Evolutionary conservation across 2,888 invertebrate genomes (phyloP).

Genomic region (Diachrysia chrysitis): DNA sequence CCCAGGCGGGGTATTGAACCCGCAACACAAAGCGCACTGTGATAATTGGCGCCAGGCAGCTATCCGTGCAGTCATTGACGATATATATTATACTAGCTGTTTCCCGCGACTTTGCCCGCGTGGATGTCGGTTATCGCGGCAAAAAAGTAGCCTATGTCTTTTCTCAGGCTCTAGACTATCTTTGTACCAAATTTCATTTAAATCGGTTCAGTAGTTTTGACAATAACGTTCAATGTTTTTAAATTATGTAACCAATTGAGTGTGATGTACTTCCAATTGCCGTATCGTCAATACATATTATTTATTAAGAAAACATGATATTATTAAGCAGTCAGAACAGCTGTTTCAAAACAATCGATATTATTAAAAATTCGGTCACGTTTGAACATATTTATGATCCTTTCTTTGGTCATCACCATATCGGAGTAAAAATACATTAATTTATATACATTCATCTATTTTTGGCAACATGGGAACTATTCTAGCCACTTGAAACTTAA

Average conservation of each 20-base stretch:
- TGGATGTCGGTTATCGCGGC: too few relatives aligned
- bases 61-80: too few relatives aligned
- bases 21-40: too few relatives aligned
- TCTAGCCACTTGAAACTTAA: conserved; percentile 62
- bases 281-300: neutral
- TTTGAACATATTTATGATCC: conserved; percentile 33
- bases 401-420: conserved; percentile 49
- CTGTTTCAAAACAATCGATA: conserved; percentile 31
- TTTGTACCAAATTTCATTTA: too few relatives aligned
- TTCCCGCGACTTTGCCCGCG: too few relatives aligned
- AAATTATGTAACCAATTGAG: neutral
- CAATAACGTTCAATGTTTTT: too few relatives aligned
- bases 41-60: too few relatives aligned
- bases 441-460: conserved; percentile 61
- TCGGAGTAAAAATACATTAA: conserved; percentile 46
- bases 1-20: too few relatives aligned
- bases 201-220: too few relatives aligned
- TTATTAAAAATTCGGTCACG: conserved; percentile 17
- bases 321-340: neutral
- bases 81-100: too few relatives aligned
- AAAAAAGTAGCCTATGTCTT: too few relatives aligned
- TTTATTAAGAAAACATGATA: neutral
- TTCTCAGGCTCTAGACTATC: too few relatives aligned
- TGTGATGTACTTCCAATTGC: neutral
- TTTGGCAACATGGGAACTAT: conserved; percentile 68